Conservation (phyloP, 2,888 invertebrate species). For the Philonicus albiceps region DNA sequence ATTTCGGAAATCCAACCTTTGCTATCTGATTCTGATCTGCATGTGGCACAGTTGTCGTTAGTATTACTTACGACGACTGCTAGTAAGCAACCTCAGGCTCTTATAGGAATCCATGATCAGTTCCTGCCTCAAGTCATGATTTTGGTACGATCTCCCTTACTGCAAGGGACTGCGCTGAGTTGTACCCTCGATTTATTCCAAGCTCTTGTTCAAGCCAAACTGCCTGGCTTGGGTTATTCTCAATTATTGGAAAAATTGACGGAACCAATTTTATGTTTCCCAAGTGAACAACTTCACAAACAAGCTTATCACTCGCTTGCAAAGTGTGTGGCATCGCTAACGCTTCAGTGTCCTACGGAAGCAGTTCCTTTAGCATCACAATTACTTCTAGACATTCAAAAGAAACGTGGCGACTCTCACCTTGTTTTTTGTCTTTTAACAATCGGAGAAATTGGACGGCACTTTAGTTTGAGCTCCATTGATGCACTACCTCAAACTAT, state of each 20-base stretch:
- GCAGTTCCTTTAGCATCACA: slow-evolving; percentile 73
- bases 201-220: slow-evolving; percentile 84
- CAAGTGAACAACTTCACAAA: slow-evolving; percentile 66
- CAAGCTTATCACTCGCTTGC: slow-evolving; percentile 94
- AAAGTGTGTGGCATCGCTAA: slow-evolving; percentile 94
- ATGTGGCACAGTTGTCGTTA: slow-evolving; percentile 92
- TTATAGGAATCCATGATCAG: slow-evolving; percentile 75
- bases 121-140: slow-evolving; percentile 86
- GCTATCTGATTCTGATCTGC: slow-evolving; percentile 92
- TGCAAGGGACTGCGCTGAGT: slow-evolving; percentile 86
- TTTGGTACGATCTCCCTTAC: slow-evolving; percentile 87
- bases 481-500: slow-evolving; percentile 78
- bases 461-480: slow-evolving; percentile 84
- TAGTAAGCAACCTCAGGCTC: slow-evolving; percentile 77
- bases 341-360: slow-evolving; percentile 78
- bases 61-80: slow-evolving; percentile 85
- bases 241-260: slow-evolving; percentile 81
- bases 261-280: slow-evolving; percentile 70
- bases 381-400: slow-evolving; percentile 76
- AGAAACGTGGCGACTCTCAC: slow-evolving; percentile 77
- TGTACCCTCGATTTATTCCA: slow-evolving; percentile 93
- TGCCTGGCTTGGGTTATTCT: slow-evolving; percentile 81
- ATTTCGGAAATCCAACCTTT: slow-evolving; percentile 89
- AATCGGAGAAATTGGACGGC: slow-evolving; percentile 96
- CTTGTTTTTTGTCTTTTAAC: slow-evolving; percentile 93